Evolutionary conservation across 2,113 vertebrate genomes (phyloP).

Genomic region (Bambusicola thoracicus): DNA sequence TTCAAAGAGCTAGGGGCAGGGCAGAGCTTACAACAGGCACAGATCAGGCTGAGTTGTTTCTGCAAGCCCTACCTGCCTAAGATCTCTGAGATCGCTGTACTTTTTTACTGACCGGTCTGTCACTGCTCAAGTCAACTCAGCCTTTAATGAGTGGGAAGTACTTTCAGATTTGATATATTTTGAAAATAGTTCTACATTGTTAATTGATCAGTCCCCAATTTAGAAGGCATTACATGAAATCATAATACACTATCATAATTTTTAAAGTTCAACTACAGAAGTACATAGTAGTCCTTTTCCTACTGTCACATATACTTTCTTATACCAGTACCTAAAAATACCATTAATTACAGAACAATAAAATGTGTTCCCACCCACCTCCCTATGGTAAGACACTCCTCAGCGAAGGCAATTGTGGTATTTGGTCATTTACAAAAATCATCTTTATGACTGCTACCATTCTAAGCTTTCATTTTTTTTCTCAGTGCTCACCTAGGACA

Average conservation of each 20-base stretch:
- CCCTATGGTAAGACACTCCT: not conserved
- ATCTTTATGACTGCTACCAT: not conserved
- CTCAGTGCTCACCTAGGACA: not conserved
- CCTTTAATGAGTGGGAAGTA: not conserved
- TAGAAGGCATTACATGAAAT: not conserved
- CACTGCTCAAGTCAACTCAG: not conserved
- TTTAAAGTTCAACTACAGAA: not conserved
- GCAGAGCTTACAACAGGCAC: not conserved
- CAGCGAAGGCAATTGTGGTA: not conserved
- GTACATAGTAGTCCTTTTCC: not conserved
- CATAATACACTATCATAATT: not conserved
- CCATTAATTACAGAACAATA: not conserved
- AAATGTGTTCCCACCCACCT: fast-evolving
- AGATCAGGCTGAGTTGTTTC: not conserved
- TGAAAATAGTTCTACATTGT: not conserved
- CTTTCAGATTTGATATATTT: not conserved
- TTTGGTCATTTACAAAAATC: not conserved
- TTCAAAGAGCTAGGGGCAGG: not conserved
- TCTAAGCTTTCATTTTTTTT: not conserved
- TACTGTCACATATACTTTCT: not conserved
- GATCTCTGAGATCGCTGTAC: not conserved
- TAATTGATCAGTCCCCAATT: not conserved
- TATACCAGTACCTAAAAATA: not conserved
- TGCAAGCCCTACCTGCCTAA: not conserved
- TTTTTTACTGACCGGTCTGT: not conserved